Percentiles rank a stretch among this genome's conserved stretches.
Evolutionary conservation across 2,797 vertebrate species (phyloP).

Genomic region (Bothrops alternatus): DNA sequence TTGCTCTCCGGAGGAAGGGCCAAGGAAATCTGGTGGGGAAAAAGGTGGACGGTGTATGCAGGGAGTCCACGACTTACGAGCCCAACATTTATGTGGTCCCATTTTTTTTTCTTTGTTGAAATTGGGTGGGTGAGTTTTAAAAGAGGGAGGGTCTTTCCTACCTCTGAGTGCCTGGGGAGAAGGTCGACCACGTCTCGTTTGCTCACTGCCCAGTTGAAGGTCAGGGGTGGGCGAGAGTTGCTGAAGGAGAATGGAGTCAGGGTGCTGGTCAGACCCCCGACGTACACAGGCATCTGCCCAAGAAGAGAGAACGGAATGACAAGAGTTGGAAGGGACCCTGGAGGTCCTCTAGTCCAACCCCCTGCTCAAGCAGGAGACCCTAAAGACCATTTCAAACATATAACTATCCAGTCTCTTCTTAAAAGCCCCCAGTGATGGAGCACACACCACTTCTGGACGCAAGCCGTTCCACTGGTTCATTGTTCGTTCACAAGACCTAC

Average conservation of each 20-base stretch:
- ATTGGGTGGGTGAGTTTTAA: not conserved
- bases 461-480: too few species aligned
- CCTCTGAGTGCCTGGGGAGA: conserved; percentile 67
- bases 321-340: not conserved
- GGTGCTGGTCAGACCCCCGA: conserved; percentile 66
- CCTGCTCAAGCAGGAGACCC: too few species aligned
- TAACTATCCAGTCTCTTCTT: not conserved
- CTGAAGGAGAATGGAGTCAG: conserved; percentile 73
- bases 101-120: too few species aligned
- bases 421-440: too few species aligned
- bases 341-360: not conserved
- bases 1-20: conserved; percentile 61
- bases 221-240: conserved; percentile 62
- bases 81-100: not conserved
- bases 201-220: conserved; percentile 72
- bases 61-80: not conserved
- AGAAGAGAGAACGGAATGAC: not conserved
- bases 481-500: too few species aligned
- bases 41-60: rapidly evolving
- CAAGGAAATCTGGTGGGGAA: conserved; percentile 61
- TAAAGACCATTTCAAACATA: too few species aligned
- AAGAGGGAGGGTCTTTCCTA: conserved; percentile 13
- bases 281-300: conserved; percentile 73
- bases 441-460: too few species aligned
- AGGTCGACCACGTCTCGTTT: conserved; percentile 71